Conservation (phyloP, 2,113 vertebrate species). For the Chlorodrepanis virens region DNA sequence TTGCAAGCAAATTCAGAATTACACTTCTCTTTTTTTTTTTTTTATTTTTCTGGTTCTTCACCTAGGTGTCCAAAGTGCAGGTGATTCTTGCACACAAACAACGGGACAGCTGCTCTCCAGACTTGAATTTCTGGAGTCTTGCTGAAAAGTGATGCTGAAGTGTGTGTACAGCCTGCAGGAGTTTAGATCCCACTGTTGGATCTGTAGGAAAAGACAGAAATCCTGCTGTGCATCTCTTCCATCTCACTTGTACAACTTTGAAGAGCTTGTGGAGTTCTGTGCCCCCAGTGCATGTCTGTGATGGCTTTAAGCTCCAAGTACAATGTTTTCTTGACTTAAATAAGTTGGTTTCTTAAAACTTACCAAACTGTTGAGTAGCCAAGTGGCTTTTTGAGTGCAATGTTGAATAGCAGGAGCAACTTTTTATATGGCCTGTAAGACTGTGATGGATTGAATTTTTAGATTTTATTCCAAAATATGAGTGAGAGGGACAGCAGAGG, state of each 20-base stretch:
- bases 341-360: neutral
- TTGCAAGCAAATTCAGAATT: neutral
- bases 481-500: neutral
- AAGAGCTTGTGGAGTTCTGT: neutral
- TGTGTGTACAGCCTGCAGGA: neutral
- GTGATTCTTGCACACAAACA: neutral
- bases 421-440: neutral
- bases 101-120: neutral
- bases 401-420: neutral
- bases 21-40: neutral
- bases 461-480: neutral
- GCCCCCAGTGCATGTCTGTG: neutral
- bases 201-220: neutral
- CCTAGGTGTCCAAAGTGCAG: neutral
- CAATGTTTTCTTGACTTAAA: neutral
- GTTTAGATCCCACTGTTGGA: neutral
- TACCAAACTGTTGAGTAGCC: neutral
- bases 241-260: neutral
- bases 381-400: neutral
- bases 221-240: neutral
- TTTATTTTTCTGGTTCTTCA: neutral
- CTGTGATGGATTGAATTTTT: neutral
- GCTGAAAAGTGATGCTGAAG: neutral
- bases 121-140: neutral
- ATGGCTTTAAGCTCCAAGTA: neutral